A percentile compares a stretch with the other conserved stretches of the same genome.
These are phyloP conservation scores for Eriocheir sinensis DNA, from an alignment of 1,140 invertebrate genomes.

Conservation along the genomic window DNA sequence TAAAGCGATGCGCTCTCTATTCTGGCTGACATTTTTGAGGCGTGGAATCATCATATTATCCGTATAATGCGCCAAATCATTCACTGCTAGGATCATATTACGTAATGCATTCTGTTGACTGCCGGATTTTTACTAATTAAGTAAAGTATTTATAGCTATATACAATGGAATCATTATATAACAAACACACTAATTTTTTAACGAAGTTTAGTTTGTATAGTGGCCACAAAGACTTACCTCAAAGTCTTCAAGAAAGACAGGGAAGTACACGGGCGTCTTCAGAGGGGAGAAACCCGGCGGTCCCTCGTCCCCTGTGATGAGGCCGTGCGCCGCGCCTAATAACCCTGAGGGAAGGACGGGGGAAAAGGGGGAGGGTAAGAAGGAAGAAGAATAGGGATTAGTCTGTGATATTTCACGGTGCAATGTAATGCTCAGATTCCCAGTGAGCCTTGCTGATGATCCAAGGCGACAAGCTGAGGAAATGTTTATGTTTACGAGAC, in stretches of 20 bases:
- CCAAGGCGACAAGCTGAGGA: not conserved
- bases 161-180: too few relatives aligned
- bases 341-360: not conserved
- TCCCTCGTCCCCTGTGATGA: constrained; percentile 56
- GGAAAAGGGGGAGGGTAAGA: not conserved
- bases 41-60: too few relatives aligned
- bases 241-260: constrained; percentile 53
- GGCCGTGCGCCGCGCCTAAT: not conserved
- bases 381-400: not conserved
- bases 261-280: constrained; percentile 59
- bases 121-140: too few relatives aligned
- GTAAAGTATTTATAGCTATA: too few relatives aligned
- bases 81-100: not conserved
- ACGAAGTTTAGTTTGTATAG: not conserved
- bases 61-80: too few relatives aligned
- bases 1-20: not conserved
- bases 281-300: not conserved
- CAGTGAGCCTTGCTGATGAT: not conserved
- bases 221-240: constrained; percentile 1
- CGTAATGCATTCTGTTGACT: too few relatives aligned
- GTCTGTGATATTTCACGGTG: not conserved
- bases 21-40: not conserved
- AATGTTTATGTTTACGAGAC: not conserved
- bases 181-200: too few relatives aligned
- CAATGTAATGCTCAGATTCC: not conserved